Percentiles rank a stretch among this genome's conserved stretches.
These are phyloP conservation scores for Chromis chromis DNA, from an alignment of 2,797 vertebrate genomes.

Conservation along the genomic window DNA sequence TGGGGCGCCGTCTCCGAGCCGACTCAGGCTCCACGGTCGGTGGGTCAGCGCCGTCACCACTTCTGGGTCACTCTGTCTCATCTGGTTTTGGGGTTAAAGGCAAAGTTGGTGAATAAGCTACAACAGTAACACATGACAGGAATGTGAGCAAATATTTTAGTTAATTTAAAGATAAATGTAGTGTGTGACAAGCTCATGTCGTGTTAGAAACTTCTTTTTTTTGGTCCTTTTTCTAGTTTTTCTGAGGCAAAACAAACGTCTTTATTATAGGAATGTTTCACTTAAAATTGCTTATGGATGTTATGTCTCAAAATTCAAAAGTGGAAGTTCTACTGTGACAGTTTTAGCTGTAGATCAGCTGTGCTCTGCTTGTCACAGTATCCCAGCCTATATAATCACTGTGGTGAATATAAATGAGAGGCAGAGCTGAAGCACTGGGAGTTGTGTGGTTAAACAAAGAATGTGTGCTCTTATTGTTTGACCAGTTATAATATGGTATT, in stretches of 20 bases:
- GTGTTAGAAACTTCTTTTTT: neutral
- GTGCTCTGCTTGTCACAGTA: no score
- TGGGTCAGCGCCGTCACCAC: conserved; percentile 94
- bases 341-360: neutral
- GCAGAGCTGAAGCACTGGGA: neutral
- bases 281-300: neutral
- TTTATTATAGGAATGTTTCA: neutral
- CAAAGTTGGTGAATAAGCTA: neutral
- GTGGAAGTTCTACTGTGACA: neutral
- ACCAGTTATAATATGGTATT: neutral
- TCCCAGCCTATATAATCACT: no score
- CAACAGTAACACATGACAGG: neutral
- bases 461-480: neutral
- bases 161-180: neutral
- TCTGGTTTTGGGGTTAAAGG: conserved; percentile 79
- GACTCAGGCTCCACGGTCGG: conserved; percentile 92
- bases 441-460: neutral
- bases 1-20: conserved; percentile 86
- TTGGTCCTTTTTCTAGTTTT: neutral
- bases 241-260: neutral
- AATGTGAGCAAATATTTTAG: neutral
- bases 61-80: conserved; percentile 91
- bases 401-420: neutral
- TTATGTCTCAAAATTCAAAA: neutral
- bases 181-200: neutral